phyloP scores from a whole-genome alignment of 2,797 vertebrate species.

The Australoheros facetus region DNA sequence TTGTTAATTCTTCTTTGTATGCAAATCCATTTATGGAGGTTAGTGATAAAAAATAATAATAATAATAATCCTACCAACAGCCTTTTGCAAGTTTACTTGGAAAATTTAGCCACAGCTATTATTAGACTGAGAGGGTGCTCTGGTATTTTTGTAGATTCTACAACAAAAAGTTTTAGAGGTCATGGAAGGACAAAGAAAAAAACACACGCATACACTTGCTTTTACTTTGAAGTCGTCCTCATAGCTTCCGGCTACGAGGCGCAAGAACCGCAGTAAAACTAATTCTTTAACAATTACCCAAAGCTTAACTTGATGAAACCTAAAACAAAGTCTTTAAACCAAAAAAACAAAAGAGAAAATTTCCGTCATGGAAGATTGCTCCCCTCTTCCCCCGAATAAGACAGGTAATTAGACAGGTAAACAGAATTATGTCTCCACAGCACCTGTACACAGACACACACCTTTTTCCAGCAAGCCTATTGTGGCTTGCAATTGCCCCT shows the following conservation, averaged over 20 bases:
- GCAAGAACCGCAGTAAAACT: neutral
- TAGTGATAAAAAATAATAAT: neutral
- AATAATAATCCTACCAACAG: neutral
- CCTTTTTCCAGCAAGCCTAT: neutral
- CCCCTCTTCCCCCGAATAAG: neutral
- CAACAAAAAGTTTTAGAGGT: neutral
- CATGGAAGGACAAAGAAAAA: neutral
- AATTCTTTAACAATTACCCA: neutral
- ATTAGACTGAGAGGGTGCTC: neutral
- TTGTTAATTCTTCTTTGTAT: neutral
- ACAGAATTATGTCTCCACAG: neutral
- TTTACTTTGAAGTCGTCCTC: conserved; percentile 54
- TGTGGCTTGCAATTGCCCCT: neutral
- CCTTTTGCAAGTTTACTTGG: neutral
- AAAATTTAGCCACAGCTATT: too few species aligned
- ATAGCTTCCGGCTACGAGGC: neutral
- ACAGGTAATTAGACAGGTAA: neutral
- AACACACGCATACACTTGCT: neutral
- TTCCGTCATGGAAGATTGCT: neutral
- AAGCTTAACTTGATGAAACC: neutral
- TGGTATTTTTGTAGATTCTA: neutral
- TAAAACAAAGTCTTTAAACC: neutral
- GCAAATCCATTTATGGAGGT: neutral
- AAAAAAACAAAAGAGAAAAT: neutral
- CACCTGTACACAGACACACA: neutral